These are phyloP conservation scores for Burhinus bistriatus DNA, from an alignment of 2,113 vertebrate species.

Conservation along the genomic window DNA sequence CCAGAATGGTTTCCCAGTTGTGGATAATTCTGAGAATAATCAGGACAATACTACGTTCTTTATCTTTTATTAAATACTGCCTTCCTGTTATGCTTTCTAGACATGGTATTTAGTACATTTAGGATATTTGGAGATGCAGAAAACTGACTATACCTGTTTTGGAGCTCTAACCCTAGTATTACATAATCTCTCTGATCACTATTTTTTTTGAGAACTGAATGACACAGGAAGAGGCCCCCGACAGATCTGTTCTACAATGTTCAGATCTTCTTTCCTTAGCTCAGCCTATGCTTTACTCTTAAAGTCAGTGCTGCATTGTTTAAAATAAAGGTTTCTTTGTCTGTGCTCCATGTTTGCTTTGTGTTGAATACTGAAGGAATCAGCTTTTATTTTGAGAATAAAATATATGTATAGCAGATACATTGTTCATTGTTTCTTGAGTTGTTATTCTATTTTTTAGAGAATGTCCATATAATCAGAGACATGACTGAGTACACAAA, in stretches of 20 bases:
- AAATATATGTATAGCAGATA: background rate
- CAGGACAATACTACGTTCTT: background rate
- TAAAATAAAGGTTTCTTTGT: background rate
- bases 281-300: background rate
- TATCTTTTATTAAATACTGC: background rate
- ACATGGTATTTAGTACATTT: background rate
- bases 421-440: background rate
- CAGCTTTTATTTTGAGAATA: background rate
- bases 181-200: background rate
- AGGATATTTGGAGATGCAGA: background rate
- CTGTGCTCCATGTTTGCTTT: background rate
- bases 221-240: rapidly evolving
- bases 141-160: background rate
- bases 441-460: background rate
- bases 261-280: background rate
- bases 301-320: background rate
- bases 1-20: background rate
- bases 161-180: background rate
- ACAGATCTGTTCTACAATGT: background rate
- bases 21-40: background rate
- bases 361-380: background rate
- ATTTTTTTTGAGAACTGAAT: background rate
- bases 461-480: background rate
- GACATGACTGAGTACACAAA: background rate
- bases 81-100: background rate